Evolutionary conservation across 2,888 invertebrate genomes (phyloP).

Genomic region (Eupithecia centaureata): DNA sequence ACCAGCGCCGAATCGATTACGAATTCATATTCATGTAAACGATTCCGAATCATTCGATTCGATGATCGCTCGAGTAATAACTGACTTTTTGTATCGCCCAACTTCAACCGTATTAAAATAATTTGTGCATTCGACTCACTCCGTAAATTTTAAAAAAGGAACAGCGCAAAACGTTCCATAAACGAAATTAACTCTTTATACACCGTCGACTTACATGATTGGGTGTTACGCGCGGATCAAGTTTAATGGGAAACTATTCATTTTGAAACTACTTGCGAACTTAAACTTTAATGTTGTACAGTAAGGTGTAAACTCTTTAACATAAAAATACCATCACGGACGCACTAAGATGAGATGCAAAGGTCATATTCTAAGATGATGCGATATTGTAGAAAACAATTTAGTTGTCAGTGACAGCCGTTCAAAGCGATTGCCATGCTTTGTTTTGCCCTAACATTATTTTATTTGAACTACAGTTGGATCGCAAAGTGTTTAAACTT

Average conservation of each 20-base stretch:
- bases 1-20: constrained; percentile 34
- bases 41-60: constrained; percentile 46
- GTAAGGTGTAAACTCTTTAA: constrained; percentile 21
- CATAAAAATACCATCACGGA: constrained; percentile 17
- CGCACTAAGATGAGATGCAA: constrained; percentile 23
- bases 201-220: constrained; percentile 37
- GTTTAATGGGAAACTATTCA: constrained; percentile 54
- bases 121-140: constrained; percentile 53
- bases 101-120: constrained; percentile 51
- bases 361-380: constrained; percentile 35
- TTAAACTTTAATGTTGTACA: constrained; percentile 14
- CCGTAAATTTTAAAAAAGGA: constrained; percentile 43
- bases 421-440: constrained; percentile 45
- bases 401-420: constrained; percentile 54
- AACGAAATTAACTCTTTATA: constrained; percentile 40
- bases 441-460: constrained; percentile 39
- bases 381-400: constrained; percentile 49
- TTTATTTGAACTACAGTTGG: background rate
- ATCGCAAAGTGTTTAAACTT: background rate
- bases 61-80: constrained; percentile 46
- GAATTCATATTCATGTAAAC: constrained; percentile 47
- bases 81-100: constrained; percentile 42
- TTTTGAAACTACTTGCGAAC: constrained; percentile 37
- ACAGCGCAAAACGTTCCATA: constrained; percentile 44
- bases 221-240: constrained; percentile 56